Percentiles rank a stretch among this genome's conserved stretches.
phyloP scores from a whole-genome alignment of 2,888 invertebrate species.

The Meganola albula region DNA sequence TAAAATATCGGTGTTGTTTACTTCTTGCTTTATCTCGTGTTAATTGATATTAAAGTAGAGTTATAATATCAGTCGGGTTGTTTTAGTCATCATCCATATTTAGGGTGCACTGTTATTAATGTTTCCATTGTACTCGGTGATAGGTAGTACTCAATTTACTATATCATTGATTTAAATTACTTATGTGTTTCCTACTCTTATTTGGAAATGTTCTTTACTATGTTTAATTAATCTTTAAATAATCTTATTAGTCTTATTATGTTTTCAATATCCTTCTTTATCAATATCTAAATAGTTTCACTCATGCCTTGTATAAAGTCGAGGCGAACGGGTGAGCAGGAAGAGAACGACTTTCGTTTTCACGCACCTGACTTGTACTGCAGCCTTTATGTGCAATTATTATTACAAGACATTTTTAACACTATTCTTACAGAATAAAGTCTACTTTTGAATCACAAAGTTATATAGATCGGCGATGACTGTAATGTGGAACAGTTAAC shows the following conservation, averaged over 20 bases:
- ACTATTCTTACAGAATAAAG: constrained; percentile 22
- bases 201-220: no score
- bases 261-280: constrained; percentile 34
- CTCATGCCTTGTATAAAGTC: constrained; percentile 41
- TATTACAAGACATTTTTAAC: constrained; percentile 33
- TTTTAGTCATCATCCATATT: no score
- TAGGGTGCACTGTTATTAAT: no score
- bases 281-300: constrained; percentile 40
- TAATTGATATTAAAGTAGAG: constrained; percentile 5
- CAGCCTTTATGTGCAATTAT: constrained; percentile 46
- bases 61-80: no score
- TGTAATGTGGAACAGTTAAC: constrained; percentile 23
- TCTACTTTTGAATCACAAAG: constrained; percentile 8
- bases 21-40: constrained; percentile 11
- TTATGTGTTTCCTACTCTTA: constrained; percentile 4
- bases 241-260: no score
- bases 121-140: no score
- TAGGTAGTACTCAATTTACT: no score
- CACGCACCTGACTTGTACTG: constrained; percentile 71
- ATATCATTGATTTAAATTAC: no score
- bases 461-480: constrained; percentile 14
- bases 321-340: constrained; percentile 70
- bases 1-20: no score
- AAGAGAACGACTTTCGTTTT: constrained; percentile 77
- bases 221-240: no score